These are phyloP conservation scores for Pseudonaja textilis DNA, from an alignment of 2,113 vertebrate genomes.

Conservation along the genomic window DNA sequence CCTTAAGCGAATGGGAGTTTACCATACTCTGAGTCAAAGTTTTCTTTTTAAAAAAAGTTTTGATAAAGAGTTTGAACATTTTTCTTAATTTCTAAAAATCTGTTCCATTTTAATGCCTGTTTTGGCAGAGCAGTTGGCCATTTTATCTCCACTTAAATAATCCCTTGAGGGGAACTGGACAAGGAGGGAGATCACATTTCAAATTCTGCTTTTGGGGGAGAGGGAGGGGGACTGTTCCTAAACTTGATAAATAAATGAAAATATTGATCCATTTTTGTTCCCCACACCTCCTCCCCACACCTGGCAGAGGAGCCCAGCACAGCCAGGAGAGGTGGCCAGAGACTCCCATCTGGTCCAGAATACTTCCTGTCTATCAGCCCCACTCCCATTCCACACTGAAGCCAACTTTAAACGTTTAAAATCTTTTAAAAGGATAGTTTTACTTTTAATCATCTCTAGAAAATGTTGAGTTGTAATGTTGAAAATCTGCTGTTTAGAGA, in stretches of 20 bases:
- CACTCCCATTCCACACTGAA: background rate
- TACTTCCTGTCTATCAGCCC: background rate
- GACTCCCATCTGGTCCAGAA: background rate
- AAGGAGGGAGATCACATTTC: background rate
- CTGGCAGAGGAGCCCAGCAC: background rate
- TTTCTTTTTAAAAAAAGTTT: background rate
- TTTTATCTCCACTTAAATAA: background rate
- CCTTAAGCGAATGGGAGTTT: background rate
- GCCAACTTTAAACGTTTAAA: background rate
- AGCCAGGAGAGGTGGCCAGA: background rate
- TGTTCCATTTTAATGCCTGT: background rate
- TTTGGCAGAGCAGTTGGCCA: background rate
- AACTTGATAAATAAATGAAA: background rate
- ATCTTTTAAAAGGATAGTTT: background rate
- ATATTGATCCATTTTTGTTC: background rate
- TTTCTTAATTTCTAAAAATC: background rate
- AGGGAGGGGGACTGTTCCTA: background rate
- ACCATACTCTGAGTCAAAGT: background rate
- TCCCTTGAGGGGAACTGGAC: background rate
- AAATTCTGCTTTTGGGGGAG: background rate
- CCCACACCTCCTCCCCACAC: rapidly evolving
- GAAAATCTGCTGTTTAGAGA: background rate
- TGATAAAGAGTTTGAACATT: background rate
- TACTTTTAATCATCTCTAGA: background rate
- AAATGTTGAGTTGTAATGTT: background rate